Base-by-base conservation (phyloP, 2,797 vertebrate genomes). In the Austrolebias charrua region DNA sequence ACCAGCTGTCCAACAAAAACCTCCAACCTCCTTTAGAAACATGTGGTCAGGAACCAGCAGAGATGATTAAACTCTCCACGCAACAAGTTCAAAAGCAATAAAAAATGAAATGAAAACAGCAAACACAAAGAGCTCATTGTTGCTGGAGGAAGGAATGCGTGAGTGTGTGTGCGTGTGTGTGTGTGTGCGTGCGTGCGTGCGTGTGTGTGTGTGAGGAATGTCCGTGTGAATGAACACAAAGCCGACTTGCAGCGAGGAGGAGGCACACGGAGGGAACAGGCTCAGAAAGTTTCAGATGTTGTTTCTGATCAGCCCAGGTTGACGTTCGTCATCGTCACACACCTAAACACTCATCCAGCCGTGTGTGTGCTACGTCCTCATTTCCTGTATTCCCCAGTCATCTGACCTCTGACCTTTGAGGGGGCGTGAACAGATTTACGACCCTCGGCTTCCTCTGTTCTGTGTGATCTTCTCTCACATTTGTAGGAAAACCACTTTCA, bases 101-200 rank as follows among this genome's bases (percentile, higher is more conserved):
- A 91, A 90, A 86, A 89, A 83, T 87, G 81, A 87, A 89, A 91
- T 73, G 81, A 88, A 90, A 91, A 89, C 83, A 90, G 60, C 52
- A 73, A 51, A 75, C 78, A 92, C 89, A 91, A 91, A 89, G 82
- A 70, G 52, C 79, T 79, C 83, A 86, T 91, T 92, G 90, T 92
- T 89, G 63, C 73, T 3, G 60, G 60, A 67, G 62, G 69, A 48
- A 85, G 89, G 91, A 92, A 92, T 92, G 88, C 70, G 48, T 50
- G 58, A 64, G 66, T 70, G 69, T 65, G 71, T 78, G 76, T 81
- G 81, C 78, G 66, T 71, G 83, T 73, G 75, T 55, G 35, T 60
- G 57, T 87, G 85, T 83, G 88, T 50, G 58, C 61, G 66, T 70
- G 69, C 59, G 70, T 78, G 76, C 80, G 81, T 79, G 66, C 70